phyloP scores from a whole-genome alignment of 2,113 vertebrate genomes.

The Zingel zingel region DNA sequence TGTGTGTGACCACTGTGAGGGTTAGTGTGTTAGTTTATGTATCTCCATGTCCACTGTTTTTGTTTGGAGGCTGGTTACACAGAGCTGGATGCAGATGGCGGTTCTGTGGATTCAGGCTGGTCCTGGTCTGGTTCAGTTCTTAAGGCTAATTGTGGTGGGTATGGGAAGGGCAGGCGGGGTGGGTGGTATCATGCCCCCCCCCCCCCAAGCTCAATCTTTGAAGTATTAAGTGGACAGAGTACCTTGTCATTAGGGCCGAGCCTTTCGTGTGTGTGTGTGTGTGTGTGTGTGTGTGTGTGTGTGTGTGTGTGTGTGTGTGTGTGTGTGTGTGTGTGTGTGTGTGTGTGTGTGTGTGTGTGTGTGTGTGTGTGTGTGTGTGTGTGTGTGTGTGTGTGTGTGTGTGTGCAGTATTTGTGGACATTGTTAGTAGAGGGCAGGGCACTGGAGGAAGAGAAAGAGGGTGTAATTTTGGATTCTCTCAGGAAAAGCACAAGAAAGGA shows the following conservation, averaged over 20 bases:
- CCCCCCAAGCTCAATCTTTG: constrained; percentile 66
- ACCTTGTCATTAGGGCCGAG: constrained; percentile 78
- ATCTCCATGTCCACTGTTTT: background rate
- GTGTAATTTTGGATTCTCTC: constrained; percentile 42
- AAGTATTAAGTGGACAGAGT: constrained; percentile 76
- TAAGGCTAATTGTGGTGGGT: constrained; percentile 58
- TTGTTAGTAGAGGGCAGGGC: constrained; percentile 54
- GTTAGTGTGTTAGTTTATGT: background rate
- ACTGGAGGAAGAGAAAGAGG: constrained; percentile 9
- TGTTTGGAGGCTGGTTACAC: background rate
- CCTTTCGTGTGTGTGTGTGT: no score
- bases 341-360: no score
- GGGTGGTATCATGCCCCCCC: background rate
- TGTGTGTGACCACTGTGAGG: background rate
- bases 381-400: no score
- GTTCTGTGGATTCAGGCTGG: constrained; percentile 25
- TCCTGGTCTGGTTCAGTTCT: constrained; percentile 49
- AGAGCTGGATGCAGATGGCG: constrained; percentile 28
- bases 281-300: no score
- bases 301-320: no score
- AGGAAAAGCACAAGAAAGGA: constrained; percentile 16
- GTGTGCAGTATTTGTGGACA: constrained; percentile 26
- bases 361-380: no score
- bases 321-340: no score
- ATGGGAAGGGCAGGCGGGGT: constrained; percentile 15